Percentiles rank a stretch among this genome's conserved stretches.
Evolutionary conservation across 2,113 vertebrate species (phyloP).

Genomic region (human): DNA sequence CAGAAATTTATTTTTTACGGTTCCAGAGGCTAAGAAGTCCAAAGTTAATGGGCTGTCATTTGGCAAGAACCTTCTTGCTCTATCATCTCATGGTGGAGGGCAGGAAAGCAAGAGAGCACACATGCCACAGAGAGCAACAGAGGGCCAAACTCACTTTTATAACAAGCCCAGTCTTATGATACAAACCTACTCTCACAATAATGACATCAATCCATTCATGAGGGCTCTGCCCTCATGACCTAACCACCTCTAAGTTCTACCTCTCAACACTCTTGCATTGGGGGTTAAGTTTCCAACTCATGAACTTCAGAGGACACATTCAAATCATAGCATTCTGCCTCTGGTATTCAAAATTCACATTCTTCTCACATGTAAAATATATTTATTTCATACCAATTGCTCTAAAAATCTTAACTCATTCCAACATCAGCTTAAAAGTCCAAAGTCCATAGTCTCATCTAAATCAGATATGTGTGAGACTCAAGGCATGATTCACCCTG

Average conservation of each 20-base stretch:
- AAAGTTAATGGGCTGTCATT: not conserved
- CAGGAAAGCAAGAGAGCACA: not conserved
- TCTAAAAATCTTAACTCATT: not conserved
- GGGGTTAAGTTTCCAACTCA: not conserved
- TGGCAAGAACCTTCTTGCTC: not conserved
- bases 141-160: not conserved
- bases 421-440: not conserved
- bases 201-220: not conserved
- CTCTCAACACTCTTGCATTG: not conserved
- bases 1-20: not conserved
- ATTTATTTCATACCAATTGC: not conserved
- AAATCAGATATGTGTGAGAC: not conserved
- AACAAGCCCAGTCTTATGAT: not conserved
- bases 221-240: not conserved
- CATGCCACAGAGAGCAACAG: not conserved
- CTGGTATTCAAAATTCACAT: not conserved
- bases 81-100: not conserved
- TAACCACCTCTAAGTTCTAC: not conserved
- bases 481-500: not conserved
- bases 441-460: not conserved
- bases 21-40: not conserved
- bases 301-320: not conserved
- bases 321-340: not conserved
- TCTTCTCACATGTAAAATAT: not conserved
- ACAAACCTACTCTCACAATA: not conserved